Base-by-base conservation (phyloP, 2,113 vertebrate genomes). In the Oryzias woworae region DNA sequence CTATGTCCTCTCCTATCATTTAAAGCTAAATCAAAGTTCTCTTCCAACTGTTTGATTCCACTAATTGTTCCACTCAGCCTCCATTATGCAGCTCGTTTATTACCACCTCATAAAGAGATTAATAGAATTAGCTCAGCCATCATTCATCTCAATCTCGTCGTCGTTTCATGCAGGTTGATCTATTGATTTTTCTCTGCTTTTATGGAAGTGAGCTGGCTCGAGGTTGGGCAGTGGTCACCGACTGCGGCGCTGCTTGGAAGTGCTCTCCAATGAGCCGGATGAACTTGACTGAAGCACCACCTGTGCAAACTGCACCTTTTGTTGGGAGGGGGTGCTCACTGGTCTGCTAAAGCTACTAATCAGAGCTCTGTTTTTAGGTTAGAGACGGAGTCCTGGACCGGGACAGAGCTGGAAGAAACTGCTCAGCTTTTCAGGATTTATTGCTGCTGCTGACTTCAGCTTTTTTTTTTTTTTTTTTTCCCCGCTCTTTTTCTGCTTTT, bases 391-490 rank as follows among this genome's bases (percentile, higher is more conserved):
- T 80, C 80, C 66, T 78, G 83, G 75, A 86, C 53, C 69, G 53
- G 75, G 71, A 78, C 68, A 72, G 70, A 60, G 50, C 62, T 82
- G 82, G 66, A 82, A 81, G 75, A 66, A 83, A 79, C 73, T 41
- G 62, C 79, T 79, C 78, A 69, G 69, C 77, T 71, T 85, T 71
- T 22, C 66, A 78, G 77, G 85, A 89, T 89, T 86, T 88, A 90
- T 87, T 71, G 69, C 81, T 57, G 24, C 16, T 77, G 82, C 87
- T 88, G 85, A 89, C 87, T 83, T 80, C 79, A 83, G 87, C 88
- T 62, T 73, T 84, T 77, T 70, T 52, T 69, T 73, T 60, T 26
- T 26, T 26, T 26, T 28, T 28, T 28, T 28, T 20, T 20, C 20
- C 20, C 20, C 20, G 20, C 87, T 60, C 72, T 83, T 77, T 66